These are phyloP conservation scores for Ylistrum balloti DNA, from an alignment of 1,140 invertebrate species.

Conservation along the genomic window DNA sequence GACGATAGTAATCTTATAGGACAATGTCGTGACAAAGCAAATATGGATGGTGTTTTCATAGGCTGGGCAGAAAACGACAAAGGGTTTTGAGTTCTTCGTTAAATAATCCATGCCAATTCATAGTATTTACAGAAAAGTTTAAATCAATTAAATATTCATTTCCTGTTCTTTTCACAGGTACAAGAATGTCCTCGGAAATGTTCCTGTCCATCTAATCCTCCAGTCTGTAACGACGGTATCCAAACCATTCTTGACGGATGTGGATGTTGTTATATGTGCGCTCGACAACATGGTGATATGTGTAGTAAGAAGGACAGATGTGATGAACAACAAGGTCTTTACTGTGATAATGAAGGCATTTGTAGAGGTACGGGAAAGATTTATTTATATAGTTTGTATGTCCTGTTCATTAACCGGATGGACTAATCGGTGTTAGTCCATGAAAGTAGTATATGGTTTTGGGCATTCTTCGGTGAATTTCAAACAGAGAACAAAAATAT, in stretches of 20 bases:
- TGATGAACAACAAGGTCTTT: constrained; percentile 69
- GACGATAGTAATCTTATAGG: no score
- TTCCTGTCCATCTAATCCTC: constrained; percentile 67
- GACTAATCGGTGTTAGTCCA: no score
- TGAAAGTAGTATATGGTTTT: no score
- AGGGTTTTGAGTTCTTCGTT: no score
- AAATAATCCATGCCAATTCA: no score
- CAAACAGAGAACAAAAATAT: no score
- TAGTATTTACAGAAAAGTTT: no score
- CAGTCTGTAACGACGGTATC: constrained; percentile 80
- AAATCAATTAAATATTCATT: background rate
- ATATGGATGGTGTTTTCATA: no score
- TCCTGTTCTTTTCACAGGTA: background rate
- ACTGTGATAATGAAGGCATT: constrained; percentile 70
- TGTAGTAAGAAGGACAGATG: constrained; percentile 73
- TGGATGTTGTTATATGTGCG: constrained; percentile 84
- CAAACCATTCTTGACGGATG: constrained; percentile 83
- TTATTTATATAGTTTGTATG: background rate
- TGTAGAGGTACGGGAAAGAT: constrained; percentile 72
- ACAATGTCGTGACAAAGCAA: no score
- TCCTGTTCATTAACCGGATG: no score
- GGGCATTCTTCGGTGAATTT: no score
- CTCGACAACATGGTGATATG: constrained; percentile 82
- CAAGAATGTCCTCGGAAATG: constrained; percentile 69
- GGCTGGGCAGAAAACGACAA: no score